Evolutionary conservation across 2,113 vertebrate species (phyloP).

Genomic region (Gobio gobio): DNA sequence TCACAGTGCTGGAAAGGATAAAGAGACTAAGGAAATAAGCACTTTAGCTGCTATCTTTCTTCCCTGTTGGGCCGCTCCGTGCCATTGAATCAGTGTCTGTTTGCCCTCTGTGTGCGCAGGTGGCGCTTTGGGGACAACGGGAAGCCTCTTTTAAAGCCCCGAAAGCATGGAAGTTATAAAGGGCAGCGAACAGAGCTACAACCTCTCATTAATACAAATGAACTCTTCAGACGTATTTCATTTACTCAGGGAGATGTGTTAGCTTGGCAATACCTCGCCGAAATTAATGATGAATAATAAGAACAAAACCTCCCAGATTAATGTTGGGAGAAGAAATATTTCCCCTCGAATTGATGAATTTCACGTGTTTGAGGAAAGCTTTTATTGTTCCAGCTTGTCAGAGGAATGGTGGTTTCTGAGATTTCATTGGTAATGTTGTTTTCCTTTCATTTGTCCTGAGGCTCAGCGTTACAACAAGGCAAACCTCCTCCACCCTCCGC

Average conservation of each 20-base stretch:
- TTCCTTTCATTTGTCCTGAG: constrained; percentile 50
- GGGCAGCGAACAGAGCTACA: constrained; percentile 56
- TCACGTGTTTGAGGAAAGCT: constrained; percentile 36
- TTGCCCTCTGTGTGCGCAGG: constrained; percentile 72
- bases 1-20: constrained; percentile 82
- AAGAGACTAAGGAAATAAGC: constrained; percentile 87
- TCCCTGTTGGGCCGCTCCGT: constrained; percentile 70
- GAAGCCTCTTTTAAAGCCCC: constrained; percentile 62
- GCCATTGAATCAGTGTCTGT: constrained; percentile 72
- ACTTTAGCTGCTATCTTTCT: constrained; percentile 80
- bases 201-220: constrained; percentile 50
- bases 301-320: constrained; percentile 32
- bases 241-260: constrained; percentile 38
- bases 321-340: constrained; percentile 30
- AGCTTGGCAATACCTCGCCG: not conserved
- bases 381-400: constrained; percentile 40
- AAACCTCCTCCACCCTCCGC: constrained; percentile 46
- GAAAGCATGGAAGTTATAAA: constrained; percentile 56
- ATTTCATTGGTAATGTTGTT: constrained; percentile 53
- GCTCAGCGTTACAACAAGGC: constrained; percentile 47
- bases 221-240: constrained; percentile 36
- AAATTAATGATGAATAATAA: constrained; percentile 37
- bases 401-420: constrained; percentile 31
- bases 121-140: constrained; percentile 67
- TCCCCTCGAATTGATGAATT: constrained; percentile 13